Evolutionary conservation across 2,888 invertebrate genomes (phyloP), one percentile per base, ranked within the genome.

Genomic region (Deilephila porcellus): DNA sequence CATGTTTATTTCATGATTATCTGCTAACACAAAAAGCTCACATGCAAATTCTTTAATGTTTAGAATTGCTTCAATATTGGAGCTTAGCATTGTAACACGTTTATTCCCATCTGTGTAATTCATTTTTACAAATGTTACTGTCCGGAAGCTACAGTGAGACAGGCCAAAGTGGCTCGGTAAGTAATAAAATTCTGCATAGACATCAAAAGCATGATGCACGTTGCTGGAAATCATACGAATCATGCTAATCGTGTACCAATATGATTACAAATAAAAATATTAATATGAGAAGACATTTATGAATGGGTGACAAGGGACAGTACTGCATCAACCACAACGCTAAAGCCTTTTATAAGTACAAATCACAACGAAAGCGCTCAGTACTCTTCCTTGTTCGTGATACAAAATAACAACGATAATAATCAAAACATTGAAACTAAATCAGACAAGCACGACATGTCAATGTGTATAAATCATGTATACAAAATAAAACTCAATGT

Each of bases 121-220:
- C 79, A 79, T 80, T 82, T 74, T 82, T 78, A 80, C 71, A 78
- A 74, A 80, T 75, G 78, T 75, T 63, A 75, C 81, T 71, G 80
- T 79, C 80, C 75, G 67, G 76, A 86, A 87, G 85, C 90, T 88
- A 86, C 80, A 80, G 82, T 75, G 52, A 83, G 81, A 86, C 80
- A 85, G 75, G 79, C 80, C 78, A 79, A 82, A 82, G 81, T 85
- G 82, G 81, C 78, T 79, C 82, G 74, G 74, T 80, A 81, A 84
- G 84, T 86, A 81, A 82, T 81, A 82, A 83, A 78, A 83, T 85
- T 88, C 81, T 85, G 91, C 89, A 89, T 91, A 92, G 89, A 94
- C 94, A 94, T 90, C 93, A 93, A 94, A 94, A 94, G 94, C 94
- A 93, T 94, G 93, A 94, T 90, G 93, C 93, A 91, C 86, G 85